Conservation (phyloP, 2,797 vertebrate genomes). For the Chrosomus eos region DNA sequence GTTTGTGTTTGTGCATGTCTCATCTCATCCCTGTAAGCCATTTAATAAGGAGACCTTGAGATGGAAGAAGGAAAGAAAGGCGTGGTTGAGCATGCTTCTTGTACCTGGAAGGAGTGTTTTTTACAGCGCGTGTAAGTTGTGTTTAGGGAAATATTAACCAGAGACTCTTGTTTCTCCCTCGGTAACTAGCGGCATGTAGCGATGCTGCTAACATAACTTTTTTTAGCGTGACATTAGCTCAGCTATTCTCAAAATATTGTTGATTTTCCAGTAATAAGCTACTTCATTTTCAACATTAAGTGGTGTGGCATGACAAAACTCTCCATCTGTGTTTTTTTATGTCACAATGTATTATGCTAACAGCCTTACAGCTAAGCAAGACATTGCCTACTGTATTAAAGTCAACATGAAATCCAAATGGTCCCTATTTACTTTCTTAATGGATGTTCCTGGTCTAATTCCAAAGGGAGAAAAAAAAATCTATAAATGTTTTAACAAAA, state of each 20-base stretch:
- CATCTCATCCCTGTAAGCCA: conserved; percentile 28
- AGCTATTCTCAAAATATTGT: conserved; percentile 8
- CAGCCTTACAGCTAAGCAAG: background rate
- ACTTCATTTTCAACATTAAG: background rate
- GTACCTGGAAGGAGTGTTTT: conserved; percentile 36
- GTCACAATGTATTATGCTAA: conserved; percentile 3
- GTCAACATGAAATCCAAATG: background rate
- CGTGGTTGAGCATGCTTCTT: conserved; percentile 48
- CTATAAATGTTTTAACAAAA: background rate
- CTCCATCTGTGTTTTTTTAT: conserved; percentile 29
- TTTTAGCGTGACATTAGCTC: background rate
- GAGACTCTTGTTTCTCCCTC: background rate
- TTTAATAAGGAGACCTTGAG: conserved; percentile 38
- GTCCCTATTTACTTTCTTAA: background rate
- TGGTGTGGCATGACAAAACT: background rate
- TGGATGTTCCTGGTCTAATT: background rate
- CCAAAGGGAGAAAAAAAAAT: background rate
- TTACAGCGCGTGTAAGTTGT: background rate
- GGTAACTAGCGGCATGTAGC: background rate
- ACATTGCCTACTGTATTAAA: background rate
- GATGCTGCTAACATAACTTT: background rate
- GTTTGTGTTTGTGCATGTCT: conserved; percentile 40
- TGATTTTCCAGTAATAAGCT: background rate
- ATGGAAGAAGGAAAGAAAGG: conserved; percentile 17
- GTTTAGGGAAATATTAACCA: background rate